Conservation (phyloP, 2,113 vertebrate genomes). For the Propithecus coquereli region DNA sequence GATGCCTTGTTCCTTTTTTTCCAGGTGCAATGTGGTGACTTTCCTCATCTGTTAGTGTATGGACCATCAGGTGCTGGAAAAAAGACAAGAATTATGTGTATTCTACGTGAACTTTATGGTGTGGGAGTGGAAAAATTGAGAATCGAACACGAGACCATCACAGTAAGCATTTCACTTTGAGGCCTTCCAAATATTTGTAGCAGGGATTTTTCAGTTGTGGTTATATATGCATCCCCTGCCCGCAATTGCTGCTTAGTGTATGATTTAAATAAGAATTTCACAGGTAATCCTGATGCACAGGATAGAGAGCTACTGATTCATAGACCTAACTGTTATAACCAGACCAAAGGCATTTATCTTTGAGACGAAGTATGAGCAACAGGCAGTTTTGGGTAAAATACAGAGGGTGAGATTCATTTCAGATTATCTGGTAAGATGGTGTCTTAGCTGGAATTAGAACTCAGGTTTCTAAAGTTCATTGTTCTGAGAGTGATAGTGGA, state of each 20-base stretch:
- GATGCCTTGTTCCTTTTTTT: neutral
- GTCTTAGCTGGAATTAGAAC: neutral
- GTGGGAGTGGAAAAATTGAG: slow-evolving; percentile 96
- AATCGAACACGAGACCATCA: slow-evolving; percentile 96
- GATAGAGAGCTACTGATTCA: neutral
- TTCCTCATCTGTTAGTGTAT: slow-evolving; percentile 95
- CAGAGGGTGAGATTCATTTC: neutral
- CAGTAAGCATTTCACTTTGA: slow-evolving; percentile 83
- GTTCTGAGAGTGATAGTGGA: neutral
- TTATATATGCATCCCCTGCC: neutral
- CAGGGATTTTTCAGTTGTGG: neutral
- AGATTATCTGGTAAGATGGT: neutral
- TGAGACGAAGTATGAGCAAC: neutral
- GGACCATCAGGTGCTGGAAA: slow-evolving; percentile 97
- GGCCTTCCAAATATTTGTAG: neutral
- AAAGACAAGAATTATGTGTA: slow-evolving; percentile 98
- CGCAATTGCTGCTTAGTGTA: neutral
- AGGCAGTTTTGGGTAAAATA: neutral
- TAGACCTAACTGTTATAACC: neutral
- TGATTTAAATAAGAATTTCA: slow-evolving; percentile 2
- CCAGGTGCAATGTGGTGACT: slow-evolving; percentile 97
- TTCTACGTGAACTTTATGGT: slow-evolving; percentile 94
- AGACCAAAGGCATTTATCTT: neutral
- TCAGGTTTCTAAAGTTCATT: neutral
- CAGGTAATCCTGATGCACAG: neutral